These are phyloP conservation scores for Hippopotamyrus pictus DNA, from an alignment of 2,797 vertebrate species.

Conservation along the genomic window DNA sequence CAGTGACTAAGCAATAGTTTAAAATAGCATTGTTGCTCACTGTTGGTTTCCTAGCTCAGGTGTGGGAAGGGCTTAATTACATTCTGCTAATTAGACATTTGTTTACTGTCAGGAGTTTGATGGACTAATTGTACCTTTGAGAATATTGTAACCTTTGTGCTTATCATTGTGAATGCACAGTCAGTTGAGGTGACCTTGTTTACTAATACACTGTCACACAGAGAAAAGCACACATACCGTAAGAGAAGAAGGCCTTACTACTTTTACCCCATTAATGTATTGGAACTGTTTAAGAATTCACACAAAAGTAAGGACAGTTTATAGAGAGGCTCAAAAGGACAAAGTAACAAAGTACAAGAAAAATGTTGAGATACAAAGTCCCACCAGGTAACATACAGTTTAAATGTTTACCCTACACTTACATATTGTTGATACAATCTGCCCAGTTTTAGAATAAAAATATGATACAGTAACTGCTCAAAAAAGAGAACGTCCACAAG, in stretches of 20 bases:
- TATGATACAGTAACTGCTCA: not conserved
- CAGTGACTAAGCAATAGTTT: not conserved
- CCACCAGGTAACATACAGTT: not conserved
- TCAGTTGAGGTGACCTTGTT: not conserved
- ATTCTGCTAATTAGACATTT: conserved; percentile 1
- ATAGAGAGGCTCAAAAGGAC: not conserved
- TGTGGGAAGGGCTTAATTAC: not conserved
- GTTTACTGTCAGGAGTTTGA: not conserved
- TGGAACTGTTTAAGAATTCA: not conserved
- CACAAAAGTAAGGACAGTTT: not conserved
- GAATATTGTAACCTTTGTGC: not conserved
- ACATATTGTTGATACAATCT: not conserved
- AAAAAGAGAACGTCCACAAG: not conserved
- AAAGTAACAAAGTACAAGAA: not conserved
- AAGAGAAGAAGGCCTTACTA: not conserved
- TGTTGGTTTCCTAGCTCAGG: not conserved
- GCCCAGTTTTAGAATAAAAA: not conserved
- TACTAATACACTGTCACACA: not conserved
- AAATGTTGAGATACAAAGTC: not conserved
- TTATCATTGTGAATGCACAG: not conserved
- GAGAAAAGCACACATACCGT: not conserved
- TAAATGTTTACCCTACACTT: not conserved
- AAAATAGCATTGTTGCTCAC: not conserved
- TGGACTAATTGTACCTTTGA: not conserved
- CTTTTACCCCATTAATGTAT: not conserved